Evolutionary conservation across 2,888 invertebrate species (phyloP).

Genomic region (Nemurella pictetii): DNA sequence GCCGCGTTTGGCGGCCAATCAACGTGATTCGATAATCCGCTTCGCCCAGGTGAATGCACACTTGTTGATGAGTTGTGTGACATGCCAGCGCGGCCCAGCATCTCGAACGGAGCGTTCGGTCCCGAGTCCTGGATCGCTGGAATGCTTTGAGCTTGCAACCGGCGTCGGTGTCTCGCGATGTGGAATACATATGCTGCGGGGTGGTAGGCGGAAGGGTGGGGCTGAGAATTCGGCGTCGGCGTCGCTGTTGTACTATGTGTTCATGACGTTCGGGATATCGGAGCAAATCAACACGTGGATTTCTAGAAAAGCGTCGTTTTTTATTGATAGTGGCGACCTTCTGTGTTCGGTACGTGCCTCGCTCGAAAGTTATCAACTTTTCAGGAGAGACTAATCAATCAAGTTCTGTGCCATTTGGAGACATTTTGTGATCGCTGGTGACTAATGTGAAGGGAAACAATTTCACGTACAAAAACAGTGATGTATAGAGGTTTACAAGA

Average conservation of each 20-base stretch:
- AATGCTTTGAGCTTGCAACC: neutral
- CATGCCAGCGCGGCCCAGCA: neutral
- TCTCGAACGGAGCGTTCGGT: no score
- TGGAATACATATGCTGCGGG: neutral
- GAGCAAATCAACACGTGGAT: neutral
- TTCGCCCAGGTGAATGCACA: neutral
- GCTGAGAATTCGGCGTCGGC: neutral
- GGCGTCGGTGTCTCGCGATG: neutral
- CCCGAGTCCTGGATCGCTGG: neutral
- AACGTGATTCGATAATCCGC: neutral
- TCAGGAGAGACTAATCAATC: neutral
- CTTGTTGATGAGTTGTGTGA: neutral
- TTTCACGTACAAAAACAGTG: neutral
- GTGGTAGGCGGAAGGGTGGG: neutral
- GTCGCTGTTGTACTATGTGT: no score
- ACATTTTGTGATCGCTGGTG: neutral
- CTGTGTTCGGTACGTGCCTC: neutral
- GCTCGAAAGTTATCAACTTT: neutral
- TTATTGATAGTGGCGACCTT: neutral
- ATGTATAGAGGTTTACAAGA: neutral
- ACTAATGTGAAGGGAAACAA: neutral
- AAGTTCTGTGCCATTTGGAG: neutral
- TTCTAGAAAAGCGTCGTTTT: neutral
- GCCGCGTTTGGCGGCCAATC: neutral
- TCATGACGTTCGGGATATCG: neutral